These are phyloP conservation scores for Drosophila ambigua DNA, from an alignment of 1,140 invertebrate species.

Conservation along the genomic window DNA sequence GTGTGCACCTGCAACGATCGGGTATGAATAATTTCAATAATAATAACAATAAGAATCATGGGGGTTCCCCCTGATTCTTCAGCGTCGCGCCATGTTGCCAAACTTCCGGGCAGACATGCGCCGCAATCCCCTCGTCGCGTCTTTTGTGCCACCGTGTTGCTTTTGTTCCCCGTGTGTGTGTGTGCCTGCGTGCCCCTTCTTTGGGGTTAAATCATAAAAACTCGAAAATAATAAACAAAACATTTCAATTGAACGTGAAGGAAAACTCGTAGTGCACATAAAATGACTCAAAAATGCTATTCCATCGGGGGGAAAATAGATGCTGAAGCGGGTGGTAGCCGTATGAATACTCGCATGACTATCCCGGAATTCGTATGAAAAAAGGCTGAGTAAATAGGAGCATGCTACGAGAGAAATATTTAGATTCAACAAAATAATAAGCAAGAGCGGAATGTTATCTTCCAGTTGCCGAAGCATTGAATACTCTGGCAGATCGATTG, in stretches of 20 bases:
- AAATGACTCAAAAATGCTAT: slow-evolving; percentile 62
- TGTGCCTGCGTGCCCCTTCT: slow-evolving; percentile 1
- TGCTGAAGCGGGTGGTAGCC: background rate
- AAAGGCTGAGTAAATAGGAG: slow-evolving; percentile 62
- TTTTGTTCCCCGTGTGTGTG: slow-evolving; percentile 13
- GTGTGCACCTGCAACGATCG: slow-evolving; percentile 57
- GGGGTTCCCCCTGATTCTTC: background rate
- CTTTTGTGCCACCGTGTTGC: slow-evolving; percentile 24
- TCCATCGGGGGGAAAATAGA: slow-evolving; percentile 2
- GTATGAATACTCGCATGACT: slow-evolving; percentile 21
- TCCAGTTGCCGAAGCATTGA: no score
- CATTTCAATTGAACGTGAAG: slow-evolving; percentile 80
- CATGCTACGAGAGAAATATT: slow-evolving; percentile 15
- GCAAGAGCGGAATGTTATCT: no score
- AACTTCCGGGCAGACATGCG: slow-evolving; percentile 69
- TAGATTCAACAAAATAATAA: slow-evolving; percentile 36
- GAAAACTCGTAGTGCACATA: slow-evolving; percentile 75
- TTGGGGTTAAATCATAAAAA: slow-evolving; percentile 81
- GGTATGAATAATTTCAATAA: slow-evolving; percentile 37
- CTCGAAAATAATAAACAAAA: slow-evolving; percentile 80
- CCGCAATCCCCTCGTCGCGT: slow-evolving; percentile 15
- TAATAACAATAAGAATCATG: slow-evolving; percentile 59
- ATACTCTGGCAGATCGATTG: no score
- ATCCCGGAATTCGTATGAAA: slow-evolving; percentile 61
- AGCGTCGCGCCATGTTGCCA: slow-evolving; percentile 49